Base-by-base conservation (phyloP, 2,888 invertebrate genomes). In the Aelia acuminata region DNA sequence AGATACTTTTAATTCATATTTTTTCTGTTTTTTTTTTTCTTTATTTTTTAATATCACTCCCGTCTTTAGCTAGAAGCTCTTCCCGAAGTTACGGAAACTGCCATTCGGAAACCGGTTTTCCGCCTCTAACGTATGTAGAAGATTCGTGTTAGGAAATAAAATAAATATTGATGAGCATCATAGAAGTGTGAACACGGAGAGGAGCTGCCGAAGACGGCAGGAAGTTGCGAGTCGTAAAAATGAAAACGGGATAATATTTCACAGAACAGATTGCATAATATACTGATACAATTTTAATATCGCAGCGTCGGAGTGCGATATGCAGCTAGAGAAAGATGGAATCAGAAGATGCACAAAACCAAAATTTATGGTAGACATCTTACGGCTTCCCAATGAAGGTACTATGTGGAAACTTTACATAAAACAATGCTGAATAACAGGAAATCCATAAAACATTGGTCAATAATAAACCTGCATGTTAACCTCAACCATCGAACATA, bases 151-250 rank as follows among this genome's bases (percentile, higher is more conserved):
- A 49, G 18, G 15, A 4, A 15, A 49, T 18, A 49, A 15, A 15
- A 49, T 4, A 15, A 49, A 49, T 49, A 13, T 15, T 49, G 49
- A 49, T 18, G 18, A 53, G 1, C 15, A 22, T 26, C 57, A 26
- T 13, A 13, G 4, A 2, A 31, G 26, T 4, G 22, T 20, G 39
- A 8, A 47, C 43, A 35, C n/a, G 43, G n/a, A 43, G 22, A 18
- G 35, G 35, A 75, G 80, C n/a, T 4, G 43, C 7, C n/a, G 15
- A 15, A 31, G 39, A n/a, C 5, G 80, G 80, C 43, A 80, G 80
- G 80, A 80, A 80, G 80, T 80, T 15, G 80, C 80, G 39, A 43
- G n/a, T 80, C 80, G 80, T 80, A 80, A 80, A 80, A 39, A 47
- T 47, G 43, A 80, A 80, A n/a, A 43, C 43, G 80, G 80, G 43